A percentile compares a stretch with the other conserved stretches of the same genome.
These are phyloP conservation scores for Athalia rosae DNA, from an alignment of 2,888 invertebrate species.

Conservation along the genomic window DNA sequence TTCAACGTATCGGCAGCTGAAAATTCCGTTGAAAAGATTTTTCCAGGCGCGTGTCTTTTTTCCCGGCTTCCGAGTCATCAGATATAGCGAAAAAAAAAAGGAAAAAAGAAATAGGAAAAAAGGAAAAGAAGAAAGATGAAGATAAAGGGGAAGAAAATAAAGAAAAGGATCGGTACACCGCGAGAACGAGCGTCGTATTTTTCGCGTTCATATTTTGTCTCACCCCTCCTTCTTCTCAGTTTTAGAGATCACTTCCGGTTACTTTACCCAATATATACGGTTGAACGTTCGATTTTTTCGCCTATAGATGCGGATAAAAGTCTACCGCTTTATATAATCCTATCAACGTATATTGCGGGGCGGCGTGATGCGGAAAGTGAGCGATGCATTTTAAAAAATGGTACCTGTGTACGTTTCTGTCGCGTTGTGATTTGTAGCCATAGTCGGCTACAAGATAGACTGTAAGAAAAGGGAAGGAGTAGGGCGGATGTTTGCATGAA, in stretches of 20 bases:
- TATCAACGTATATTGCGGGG: not conserved
- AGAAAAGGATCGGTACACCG: too few species aligned
- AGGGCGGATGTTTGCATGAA: constrained; percentile 12
- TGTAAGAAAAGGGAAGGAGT: too few species aligned
- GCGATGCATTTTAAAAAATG: constrained; percentile 27
- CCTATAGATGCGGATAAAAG: constrained; percentile 8
- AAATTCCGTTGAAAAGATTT: not conserved
- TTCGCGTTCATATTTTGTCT: not conserved
- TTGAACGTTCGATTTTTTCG: constrained; percentile 11
- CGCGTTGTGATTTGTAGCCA: constrained; percentile 25
- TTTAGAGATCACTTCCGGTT: constrained; percentile 38
- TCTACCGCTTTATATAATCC: not conserved
- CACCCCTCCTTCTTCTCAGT: not conserved
- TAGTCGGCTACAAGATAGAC: constrained; percentile 1
- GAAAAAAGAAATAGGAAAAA: too few species aligned
- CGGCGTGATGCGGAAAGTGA: constrained; percentile 13
- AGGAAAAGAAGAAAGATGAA: too few species aligned
- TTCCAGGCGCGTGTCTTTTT: not conserved
- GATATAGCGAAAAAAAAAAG: not conserved
- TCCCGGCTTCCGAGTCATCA: not conserved
- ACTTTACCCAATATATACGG: constrained; percentile 6
- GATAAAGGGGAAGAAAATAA: too few species aligned
- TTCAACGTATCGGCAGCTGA: constrained; percentile 9
- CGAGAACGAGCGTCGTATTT: not conserved
- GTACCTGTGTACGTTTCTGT: constrained; percentile 14